Evolutionary conservation across 1,140 invertebrate species (phyloP).

Genomic region (Tribolium madens): DNA sequence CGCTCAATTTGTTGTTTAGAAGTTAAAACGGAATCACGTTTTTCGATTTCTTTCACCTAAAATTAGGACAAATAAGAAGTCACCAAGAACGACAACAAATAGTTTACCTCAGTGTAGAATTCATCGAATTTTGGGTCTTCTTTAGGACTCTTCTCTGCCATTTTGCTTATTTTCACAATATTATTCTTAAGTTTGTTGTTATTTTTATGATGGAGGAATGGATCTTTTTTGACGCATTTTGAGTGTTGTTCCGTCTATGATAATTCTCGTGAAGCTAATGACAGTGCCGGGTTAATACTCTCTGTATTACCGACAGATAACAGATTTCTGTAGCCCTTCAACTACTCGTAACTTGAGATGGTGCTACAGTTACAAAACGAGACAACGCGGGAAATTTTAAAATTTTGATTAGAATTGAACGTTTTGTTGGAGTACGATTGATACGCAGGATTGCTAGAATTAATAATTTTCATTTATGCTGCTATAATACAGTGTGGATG

Average conservation of each 20-base stretch:
- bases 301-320: background rate
- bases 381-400: too few relatives aligned
- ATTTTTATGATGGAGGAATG: conserved; percentile 30
- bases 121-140: conserved; percentile 75
- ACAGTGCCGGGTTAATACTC: too few relatives aligned
- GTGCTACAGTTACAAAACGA: background rate
- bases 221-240: conserved; percentile 28
- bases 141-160: conserved; percentile 50
- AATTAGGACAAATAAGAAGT: conserved; percentile 52
- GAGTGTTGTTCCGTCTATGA: conserved; percentile 11
- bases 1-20: conserved; percentile 96
- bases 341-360: background rate
- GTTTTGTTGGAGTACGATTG: too few relatives aligned
- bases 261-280: background rate
- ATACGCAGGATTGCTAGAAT: background rate
- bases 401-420: too few relatives aligned
- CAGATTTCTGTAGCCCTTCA: background rate
- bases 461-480: conserved; percentile 33
- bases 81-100: conserved; percentile 17
- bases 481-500: conserved; percentile 26
- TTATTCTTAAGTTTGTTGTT: conserved; percentile 45
- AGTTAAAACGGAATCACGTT: conserved; percentile 90
- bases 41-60: conserved; percentile 96
- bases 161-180: background rate
- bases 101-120: conserved; percentile 75